phyloP scores from a whole-genome alignment of 2,797 vertebrate species.

The Tenualosa ilisha region DNA sequence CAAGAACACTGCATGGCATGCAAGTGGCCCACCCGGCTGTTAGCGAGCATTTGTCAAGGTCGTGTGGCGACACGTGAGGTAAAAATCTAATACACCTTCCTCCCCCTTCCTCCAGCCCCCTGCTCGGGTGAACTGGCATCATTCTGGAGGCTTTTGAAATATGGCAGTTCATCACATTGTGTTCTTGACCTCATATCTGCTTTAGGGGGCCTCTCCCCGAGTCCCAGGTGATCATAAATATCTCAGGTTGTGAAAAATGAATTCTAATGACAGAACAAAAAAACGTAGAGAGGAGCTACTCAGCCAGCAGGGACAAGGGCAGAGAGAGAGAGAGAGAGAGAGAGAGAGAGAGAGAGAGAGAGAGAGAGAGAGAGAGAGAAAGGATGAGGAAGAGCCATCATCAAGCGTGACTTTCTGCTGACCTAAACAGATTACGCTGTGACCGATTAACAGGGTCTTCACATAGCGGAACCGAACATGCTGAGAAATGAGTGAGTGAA shows the following conservation, averaged over 20 bases:
- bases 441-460: background rate
- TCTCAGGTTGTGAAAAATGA: background rate
- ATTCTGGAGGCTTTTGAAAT: background rate
- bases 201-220: background rate
- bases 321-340: background rate
- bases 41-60: background rate
- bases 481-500: background rate
- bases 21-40: background rate
- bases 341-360: no score
- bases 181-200: conserved; percentile 5
- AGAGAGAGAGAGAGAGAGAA: no score
- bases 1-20: background rate
- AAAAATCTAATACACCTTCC: background rate
- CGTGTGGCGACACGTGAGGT: background rate
- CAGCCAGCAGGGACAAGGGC: background rate
- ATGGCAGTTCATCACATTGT: conserved; percentile 1
- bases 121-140: background rate
- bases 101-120: no score
- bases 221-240: background rate
- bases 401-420: background rate
- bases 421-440: background rate
- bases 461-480: background rate
- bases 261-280: conserved; percentile 9
- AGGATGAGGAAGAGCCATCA: no score
- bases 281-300: background rate